Evolutionary conservation across 2,888 invertebrate species (phyloP), one percentile per base, ranked within the genome.

Genomic region (Drosophila anomelani): DNA sequence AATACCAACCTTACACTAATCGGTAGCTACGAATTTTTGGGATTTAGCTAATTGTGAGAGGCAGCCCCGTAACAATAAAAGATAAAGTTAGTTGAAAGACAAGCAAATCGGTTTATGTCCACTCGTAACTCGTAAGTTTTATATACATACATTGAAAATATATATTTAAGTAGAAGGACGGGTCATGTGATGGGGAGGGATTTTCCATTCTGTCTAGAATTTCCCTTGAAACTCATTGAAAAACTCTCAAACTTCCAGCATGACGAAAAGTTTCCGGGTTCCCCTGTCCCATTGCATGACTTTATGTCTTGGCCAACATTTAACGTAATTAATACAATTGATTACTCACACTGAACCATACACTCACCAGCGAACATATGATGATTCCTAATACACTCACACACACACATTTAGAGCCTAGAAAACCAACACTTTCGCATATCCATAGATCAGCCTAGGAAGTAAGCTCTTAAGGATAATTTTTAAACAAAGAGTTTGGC

Each of bases 61-160:
- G 56, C 69, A 67, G 67, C 69, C 78, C 62, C 69, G 66, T 71
- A 86, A 81, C 76, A 87, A 79, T 57, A 72, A 74, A 74, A 55
- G 46, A 44, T 49, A 55, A 54, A 26, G 55, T 46, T 68, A 75
- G 75, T 57, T 73, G 59, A 62, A 69, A 15, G 53, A 76, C 76
- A 69, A 83, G 88, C 86, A 83, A 88, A 88, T 88, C 83, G 83
- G 83, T 83, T 88, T 71, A 83, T 83, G 83, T 83, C 83, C 83
- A 83, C 83, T 83, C 81, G 76, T 83, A 83, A 70, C 6, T 56
- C 10, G 63, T 83, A 83, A 88, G 83, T 85, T 88, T 78, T 83
- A 87, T 46, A 56, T 67, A 46, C 23, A 74, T 56, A 51, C 38
- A 56, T 67, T 26, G 47, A 56, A 64, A 49, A 43, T 47, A 46